Evolutionary conservation across 2,888 invertebrate species (phyloP), one percentile per base, ranked within the genome.

Genomic region (Chloroclysta siterata): DNA sequence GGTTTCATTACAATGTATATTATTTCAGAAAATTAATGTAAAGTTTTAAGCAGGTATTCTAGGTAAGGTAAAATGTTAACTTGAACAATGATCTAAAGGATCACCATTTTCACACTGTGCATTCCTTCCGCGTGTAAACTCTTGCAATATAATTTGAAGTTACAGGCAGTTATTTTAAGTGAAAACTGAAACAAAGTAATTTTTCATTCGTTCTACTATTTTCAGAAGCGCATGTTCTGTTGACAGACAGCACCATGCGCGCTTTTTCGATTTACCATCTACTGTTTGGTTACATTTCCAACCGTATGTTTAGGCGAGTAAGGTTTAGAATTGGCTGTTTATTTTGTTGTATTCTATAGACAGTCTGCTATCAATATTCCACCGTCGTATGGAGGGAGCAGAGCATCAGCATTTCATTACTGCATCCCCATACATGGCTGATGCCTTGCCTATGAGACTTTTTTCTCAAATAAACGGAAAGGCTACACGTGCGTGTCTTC

Each of bases 351-450:
- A 29, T 17, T 46, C 17, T 41, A 22, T 50, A 60, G 47, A 55
- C 76, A 77, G 79, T 76, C 67, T 74, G 75, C 73, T 82, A 90
- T 91, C 89, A 89, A 84, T 89, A 90, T 91, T 90, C 90, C 56
- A 73, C 62, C 53, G 66, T 62, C 87, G 90, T 89, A 73, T 74
- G 78, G 81, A 84, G 83, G 80, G 79, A 11, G 74, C 75, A 36
- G 75, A 74, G 80, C 79, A 79, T 78, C 78, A 81, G 87, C 86
- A 88, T 90, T 90, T 90, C 89, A 90, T 90, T 90, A 90, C 81
- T 74, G 80, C 78, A 76, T 77, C 83, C 84, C 81, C 63, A 57
- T 81, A 77, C 72, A 71, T 70, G 70, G 56, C 70, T 63, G 66
- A 70, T 72, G 63, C n/a, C 66, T 61, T 56, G 63, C 59, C 61